phyloP scores from a whole-genome alignment of 2,113 vertebrate species.

The Pardalotus punctatus region DNA sequence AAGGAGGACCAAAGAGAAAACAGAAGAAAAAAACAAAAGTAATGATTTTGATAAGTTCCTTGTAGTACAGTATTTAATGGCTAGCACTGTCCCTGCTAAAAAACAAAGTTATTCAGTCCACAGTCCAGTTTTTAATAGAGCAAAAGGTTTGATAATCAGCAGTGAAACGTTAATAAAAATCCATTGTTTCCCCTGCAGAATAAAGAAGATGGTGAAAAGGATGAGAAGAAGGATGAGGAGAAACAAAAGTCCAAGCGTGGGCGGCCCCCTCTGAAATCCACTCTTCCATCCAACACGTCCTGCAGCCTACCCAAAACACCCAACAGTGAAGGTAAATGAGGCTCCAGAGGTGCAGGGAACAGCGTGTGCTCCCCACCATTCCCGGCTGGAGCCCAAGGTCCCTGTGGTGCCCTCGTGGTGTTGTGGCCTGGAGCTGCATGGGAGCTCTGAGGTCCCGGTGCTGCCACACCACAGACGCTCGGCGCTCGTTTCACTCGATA shows the following conservation, averaged over 20 bases:
- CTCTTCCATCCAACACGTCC: conserved; percentile 74
- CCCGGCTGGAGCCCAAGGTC: conserved; percentile 76
- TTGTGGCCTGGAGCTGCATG: not conserved
- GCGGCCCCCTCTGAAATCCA: conserved; percentile 88
- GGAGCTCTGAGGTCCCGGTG: not conserved
- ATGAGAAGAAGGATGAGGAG: conserved; percentile 85
- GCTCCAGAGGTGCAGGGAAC: conserved; percentile 65
- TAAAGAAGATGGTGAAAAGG: conserved; percentile 88
- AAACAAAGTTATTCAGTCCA: not conserved
- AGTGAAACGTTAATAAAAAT: not conserved
- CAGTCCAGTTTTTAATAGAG: not conserved
- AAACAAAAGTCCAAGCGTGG: conserved; percentile 86
- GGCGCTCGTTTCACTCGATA: not conserved
- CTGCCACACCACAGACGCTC: rapidly evolving
- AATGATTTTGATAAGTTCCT: conserved; percentile 20
- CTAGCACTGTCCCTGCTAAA: not conserved
- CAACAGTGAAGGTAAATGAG: conserved; percentile 80
- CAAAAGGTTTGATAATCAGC: not conserved
- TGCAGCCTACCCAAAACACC: conserved; percentile 81
- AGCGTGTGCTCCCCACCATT: conserved; percentile 66
- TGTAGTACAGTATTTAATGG: not conserved
- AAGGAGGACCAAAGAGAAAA: conserved; percentile 89
- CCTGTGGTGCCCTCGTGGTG: not conserved
- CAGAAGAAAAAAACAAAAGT: conserved; percentile 94
- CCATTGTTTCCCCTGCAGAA: conserved; percentile 68